Evolutionary conservation across 1,140 invertebrate species (phyloP), one percentile per base, ranked within the genome.

Genomic region (Pogonognathellus flavescens): DNA sequence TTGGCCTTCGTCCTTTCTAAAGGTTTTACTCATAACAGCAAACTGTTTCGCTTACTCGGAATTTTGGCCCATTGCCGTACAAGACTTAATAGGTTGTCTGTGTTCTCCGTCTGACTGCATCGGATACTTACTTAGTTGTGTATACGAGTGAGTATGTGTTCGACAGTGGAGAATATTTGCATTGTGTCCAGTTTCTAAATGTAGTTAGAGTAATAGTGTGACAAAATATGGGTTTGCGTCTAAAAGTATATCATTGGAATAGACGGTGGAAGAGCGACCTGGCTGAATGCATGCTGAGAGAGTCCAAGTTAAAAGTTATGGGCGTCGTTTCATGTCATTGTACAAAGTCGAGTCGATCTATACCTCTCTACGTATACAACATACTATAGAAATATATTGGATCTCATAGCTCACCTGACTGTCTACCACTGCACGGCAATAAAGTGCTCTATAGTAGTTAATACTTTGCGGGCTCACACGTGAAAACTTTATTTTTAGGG

Each of bases 301-400:
- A 60, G 62, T 6, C 20, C 16, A 1, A 3, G 50, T 41, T 31
- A 60, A 41, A 49, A 25, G 50, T n/a, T 59, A 25, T 62, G 59
- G 62, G 57, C 72, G 62, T 62, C 66, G 20, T 66, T 70, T 84
- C 59, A 80, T 80, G 22, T 50, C 16, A 53, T 57, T 57, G 11
- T 3, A n/a, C 53, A 57, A 57, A 57, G 53, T 57, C 11, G n/a
- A 57, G 53, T 57, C 53, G 53, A 9, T 57, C 53, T n/a, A 57
- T 57, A 57, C 31, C 31, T 41, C 1, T 41, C 31, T 41, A 41
- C 2, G 31, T 41, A 6, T 41, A 41, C 31, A 41, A 41, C 31
- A 41, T 41, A 41, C 31, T 41, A 41, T 41, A 41, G 31, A 41
- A 41, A 41, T 41, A 41, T 41, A 41, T 41, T 41, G 31, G 2